Base-by-base conservation (phyloP, 1,140 invertebrate species). In the Uloborus diversus region DNA sequence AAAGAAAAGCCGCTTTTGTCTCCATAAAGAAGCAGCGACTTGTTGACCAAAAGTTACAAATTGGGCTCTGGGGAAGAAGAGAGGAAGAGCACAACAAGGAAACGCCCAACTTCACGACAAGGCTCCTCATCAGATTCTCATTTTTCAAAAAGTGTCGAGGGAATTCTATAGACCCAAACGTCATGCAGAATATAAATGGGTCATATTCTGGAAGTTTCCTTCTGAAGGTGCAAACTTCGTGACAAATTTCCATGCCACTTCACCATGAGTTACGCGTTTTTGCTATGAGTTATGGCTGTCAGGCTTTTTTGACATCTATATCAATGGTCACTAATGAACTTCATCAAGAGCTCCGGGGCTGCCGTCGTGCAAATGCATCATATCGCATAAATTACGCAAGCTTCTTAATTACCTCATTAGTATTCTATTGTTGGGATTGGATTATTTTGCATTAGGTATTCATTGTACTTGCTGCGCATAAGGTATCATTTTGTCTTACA, bases 241-340 rank as follows among this genome's bases (percentile, higher is more conserved):
- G 71, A 75, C 71, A 75, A 75, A 75, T 75, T 75, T 64, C 35
- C 25, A 75, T 64, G 71, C 71, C 59, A 53, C 59, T 73, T 35
- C 25, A 23, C 28, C 56, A 37, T 56, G 66, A 70, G 28, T 70
- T 70, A 70, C 47, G 66, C 23, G 14, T 25, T 57, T 35, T 59
- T 59, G 30, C 28, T 30, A 75, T 75, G 71, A 75, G 27, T 64
- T 75, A 75, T 64, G 35, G 20, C 13, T 27, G 17, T 27, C 11
- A 51, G 23, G 20, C 27, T 25, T n/a, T n/a, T 53, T 27, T 64
- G 71, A 75, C 71, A 53, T 47, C 57, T 53, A 42, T 51, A 75
- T 75, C 59, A 75, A 75, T 75, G 33, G 71, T 30, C 17, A 47
- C 57, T 75, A 75, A 75, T 42, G 71, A 75, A 75, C 71, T 61